Base-by-base conservation (phyloP, 2,888 invertebrate genomes). In the Clitarchus hookeri region DNA sequence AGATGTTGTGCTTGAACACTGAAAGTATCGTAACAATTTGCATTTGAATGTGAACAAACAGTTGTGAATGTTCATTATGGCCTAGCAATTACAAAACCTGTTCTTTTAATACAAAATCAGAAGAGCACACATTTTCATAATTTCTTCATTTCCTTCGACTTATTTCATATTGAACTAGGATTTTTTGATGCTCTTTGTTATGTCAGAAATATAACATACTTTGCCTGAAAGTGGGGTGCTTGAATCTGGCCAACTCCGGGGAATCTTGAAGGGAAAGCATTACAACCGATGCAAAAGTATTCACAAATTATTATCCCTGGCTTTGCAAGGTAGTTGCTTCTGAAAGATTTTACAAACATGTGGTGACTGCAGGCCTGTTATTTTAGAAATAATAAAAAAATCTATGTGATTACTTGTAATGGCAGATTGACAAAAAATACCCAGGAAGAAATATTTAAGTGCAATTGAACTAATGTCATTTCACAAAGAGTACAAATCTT, bases 1-100 rank as follows among this genome's bases (percentile, higher is more conserved):
- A 16, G 27, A 79, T 79, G 78, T 26, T 78, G 9, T 79, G 12
- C 79, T 79, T 79, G 13, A 79, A 79, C 79, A 79, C 27, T 79
- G 25, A 79, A 79, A 79, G n/a, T 79, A 79, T 79, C 79, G 13
- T n/a, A 79, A n/a, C n/a, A 79, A 79, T 13, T 27, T 79, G 25
- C 79, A 79, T n/a, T n/a, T 79, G n/a, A 79, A 79, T 79, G 79
- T n/a, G 79, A 27, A 79, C 79, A 79, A 79, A n/a, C 12, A n/a
- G 25, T 79, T 79, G 79, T 79, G n/a, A 12, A n/a, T 79, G 25
- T 79, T 79, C 79, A 4, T n/a, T 79, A n/a, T 79, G n/a, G 23
- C 25, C 79, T 79, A n/a, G 79, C 79, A 79, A 26, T n/a, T n/a
- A n/a, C 79, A 79, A 79, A 79, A 79, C 13, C 25, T 79, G 23